Base-by-base conservation (phyloP, 2,888 invertebrate genomes). In the Blomia tropicalis region DNA sequence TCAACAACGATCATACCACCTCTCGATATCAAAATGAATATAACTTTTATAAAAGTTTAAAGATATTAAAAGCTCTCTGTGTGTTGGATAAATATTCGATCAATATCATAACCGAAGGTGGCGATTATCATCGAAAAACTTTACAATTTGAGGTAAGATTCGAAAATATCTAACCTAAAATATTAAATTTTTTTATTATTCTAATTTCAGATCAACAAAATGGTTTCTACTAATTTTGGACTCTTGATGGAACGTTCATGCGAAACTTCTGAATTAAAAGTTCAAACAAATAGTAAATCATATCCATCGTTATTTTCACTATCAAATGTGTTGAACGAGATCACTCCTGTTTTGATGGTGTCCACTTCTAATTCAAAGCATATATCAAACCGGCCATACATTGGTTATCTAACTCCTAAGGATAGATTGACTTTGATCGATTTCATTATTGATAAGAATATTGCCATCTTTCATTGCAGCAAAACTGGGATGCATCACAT, bases 251-350 rank as follows among this genome's bases (percentile, higher is more conserved):
- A 91, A 71, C 62, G 74, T n/a, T 14, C 19, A 23, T 14, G 25
- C 14, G 22, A 23, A 19, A n/a, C 7, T 11, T 11, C 5, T 14
- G 51, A 47, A 19, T 54, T 31, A 32, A 47, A 56, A 23, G 29
- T 29, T n/a, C 47, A 27, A 11, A 56, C 23, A n/a, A 44, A 44
- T 2, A 56, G 30, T 14, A 29, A 60, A 43, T 77, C 85, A n/a
- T 56, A 30, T 70, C 87, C 91, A 0, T 82, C 84, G 0, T 79
- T 91, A 56, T 93, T 87, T 73, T 88, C 89, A 7, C 75, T 93
- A 63, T 79, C 84, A 0, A 90, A 92, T 78, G 92, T 92, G 0
- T 75, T 92, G 60, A 88, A 93, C 73, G 92, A 93, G 75, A 83
- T 90, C 29, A 83, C 85, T 62, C 92, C 92, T 0, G 80, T 92